Conservation (phyloP, 2,797 vertebrate species). For the Borostomias antarcticus region DNA sequence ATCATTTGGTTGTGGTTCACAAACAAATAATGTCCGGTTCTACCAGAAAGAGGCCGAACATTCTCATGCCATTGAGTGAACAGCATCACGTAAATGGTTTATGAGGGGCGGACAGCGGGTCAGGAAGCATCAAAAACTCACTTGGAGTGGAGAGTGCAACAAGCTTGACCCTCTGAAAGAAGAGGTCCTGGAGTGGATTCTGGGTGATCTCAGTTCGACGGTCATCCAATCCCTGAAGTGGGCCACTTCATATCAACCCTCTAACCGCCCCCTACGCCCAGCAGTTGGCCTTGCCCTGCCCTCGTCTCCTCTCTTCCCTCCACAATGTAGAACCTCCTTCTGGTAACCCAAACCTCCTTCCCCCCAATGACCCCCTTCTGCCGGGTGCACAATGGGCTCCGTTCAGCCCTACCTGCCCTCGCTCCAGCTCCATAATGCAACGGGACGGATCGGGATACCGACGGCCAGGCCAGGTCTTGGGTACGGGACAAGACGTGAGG, state of each 20-base stretch:
- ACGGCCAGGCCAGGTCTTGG: slow-evolving; percentile 50
- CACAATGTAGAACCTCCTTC: slow-evolving; percentile 69
- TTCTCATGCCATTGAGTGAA: no score
- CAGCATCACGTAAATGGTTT: no score
- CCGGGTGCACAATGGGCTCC: slow-evolving; percentile 69
- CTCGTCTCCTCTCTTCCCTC: slow-evolving; percentile 63
- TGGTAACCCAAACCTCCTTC: slow-evolving; percentile 78
- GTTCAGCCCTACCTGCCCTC: slow-evolving; percentile 67
- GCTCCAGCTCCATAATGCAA: slow-evolving; percentile 64
- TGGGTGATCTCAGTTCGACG: slow-evolving; percentile 44
- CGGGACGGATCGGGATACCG: slow-evolving; percentile 67
- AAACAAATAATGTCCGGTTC: no score
- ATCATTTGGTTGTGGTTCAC: no score
- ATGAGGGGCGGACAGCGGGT: no score
- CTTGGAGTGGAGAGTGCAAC: slow-evolving; percentile 38
- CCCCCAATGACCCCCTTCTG: slow-evolving; percentile 70
- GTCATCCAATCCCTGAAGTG: slow-evolving; percentile 69
- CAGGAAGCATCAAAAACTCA: background rate
- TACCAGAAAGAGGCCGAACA: no score
- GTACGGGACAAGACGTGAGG: slow-evolving; percentile 49
- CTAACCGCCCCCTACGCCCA: slow-evolving; percentile 50
- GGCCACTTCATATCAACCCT: slow-evolving; percentile 63
- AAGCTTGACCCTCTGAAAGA: slow-evolving; percentile 69
- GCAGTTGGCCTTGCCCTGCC: slow-evolving; percentile 67
- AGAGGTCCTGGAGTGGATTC: slow-evolving; percentile 66